Conservation (phyloP, 2,797 vertebrate genomes). For the Pipistrellus kuhlii region DNA sequence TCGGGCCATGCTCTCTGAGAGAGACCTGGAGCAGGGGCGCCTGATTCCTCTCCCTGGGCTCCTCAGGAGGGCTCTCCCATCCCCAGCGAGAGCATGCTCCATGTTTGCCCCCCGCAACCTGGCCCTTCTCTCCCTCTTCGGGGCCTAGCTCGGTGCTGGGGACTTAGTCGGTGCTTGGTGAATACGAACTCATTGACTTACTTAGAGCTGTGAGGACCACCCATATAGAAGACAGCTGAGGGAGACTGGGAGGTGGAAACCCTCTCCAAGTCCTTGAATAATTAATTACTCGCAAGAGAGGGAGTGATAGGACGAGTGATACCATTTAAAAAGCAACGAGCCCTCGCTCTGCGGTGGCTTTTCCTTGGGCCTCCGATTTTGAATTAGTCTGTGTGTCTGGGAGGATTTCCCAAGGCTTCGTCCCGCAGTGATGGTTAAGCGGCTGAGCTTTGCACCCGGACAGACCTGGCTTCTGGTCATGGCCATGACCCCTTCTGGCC, state of each 20-base stretch:
- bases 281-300: neutral
- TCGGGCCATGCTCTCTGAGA: neutral
- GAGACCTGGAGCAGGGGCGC: neutral
- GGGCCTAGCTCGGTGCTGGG: neutral
- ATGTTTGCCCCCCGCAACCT: neutral
- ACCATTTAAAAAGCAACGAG: neutral
- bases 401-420: neutral
- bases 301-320: too few relatives aligned
- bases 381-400: neutral
- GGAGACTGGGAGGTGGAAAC: neutral
- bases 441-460: neutral
- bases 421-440: neutral
- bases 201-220: neutral
- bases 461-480: neutral
- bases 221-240: neutral
- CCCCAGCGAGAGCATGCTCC: rapidly evolving
- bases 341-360: too few relatives aligned
- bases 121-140: neutral
- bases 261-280: neutral
- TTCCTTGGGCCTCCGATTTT: neutral
- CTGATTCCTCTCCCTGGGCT: neutral
- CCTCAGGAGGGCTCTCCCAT: neutral
- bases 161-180: neutral
- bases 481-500: neutral
- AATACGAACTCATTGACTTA: neutral